Conservation (phyloP, 2,888 invertebrate genomes). For the Criorhina ranunculi region DNA sequence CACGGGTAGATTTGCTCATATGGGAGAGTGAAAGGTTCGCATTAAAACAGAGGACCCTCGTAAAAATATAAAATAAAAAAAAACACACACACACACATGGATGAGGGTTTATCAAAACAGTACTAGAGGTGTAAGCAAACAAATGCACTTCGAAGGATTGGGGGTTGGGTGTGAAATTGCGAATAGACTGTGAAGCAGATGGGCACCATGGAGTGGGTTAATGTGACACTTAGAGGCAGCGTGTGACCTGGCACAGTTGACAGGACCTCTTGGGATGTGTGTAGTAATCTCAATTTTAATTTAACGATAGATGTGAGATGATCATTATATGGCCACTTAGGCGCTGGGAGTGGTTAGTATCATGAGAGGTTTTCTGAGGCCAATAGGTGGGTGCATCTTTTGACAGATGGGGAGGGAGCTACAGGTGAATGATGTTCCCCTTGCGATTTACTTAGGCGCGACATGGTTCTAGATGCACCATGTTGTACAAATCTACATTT, state of each 20-base stretch:
- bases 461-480: no score
- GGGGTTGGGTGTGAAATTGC: background rate
- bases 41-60: conserved; percentile 38
- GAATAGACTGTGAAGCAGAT: conserved; percentile 35
- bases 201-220: background rate
- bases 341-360: background rate
- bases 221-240: background rate
- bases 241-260: background rate
- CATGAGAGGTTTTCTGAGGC: background rate
- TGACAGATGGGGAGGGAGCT: no score
- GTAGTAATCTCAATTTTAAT: conserved; percentile 24
- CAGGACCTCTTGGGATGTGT: conserved; percentile 11
- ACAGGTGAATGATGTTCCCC: no score
- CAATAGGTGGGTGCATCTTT: no score
- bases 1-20: conserved; percentile 25
- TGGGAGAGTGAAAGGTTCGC: conserved; percentile 23
- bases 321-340: conserved; percentile 18
- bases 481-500: no score
- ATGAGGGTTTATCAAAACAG: conserved; percentile 43
- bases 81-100: background rate
- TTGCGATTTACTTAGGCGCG: no score
- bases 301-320: conserved; percentile 14
- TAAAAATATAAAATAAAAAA: conserved; percentile 55
- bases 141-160: conserved; percentile 40
- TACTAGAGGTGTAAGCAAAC: conserved; percentile 61